phyloP scores from a whole-genome alignment of 2,888 invertebrate species.

The Nezara viridula region DNA sequence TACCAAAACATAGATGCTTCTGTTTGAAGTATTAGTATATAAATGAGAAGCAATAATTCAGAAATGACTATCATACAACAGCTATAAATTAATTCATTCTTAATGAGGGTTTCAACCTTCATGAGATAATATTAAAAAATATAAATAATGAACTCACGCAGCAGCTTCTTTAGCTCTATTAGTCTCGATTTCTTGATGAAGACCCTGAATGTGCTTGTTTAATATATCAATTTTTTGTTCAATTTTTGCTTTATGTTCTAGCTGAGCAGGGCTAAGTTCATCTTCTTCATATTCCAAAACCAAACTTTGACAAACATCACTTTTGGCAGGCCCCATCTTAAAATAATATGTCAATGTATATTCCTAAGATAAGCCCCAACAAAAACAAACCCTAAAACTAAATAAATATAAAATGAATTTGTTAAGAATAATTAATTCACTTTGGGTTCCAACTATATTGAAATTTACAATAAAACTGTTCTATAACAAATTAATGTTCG shows the following conservation, averaged over 20 bases:
- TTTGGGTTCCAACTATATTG: background rate
- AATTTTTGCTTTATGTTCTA: conserved; percentile 75
- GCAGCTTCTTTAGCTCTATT: conserved; percentile 13
- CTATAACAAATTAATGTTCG: background rate
- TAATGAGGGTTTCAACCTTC: too few species aligned
- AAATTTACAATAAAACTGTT: background rate
- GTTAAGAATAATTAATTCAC: background rate
- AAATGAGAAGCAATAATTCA: too few species aligned
- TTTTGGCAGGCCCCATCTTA: conserved; percentile 48
- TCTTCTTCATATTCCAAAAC: conserved; percentile 80
- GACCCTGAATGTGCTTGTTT: conserved; percentile 73
- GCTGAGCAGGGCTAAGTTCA: conserved; percentile 77
- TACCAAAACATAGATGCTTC: too few species aligned
- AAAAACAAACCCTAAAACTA: background rate
- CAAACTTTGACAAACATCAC: conserved; percentile 22
- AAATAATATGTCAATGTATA: background rate
- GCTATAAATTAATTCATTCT: too few species aligned
- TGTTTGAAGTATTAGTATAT: too few species aligned
- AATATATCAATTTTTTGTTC: conserved; percentile 79
- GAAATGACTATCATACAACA: too few species aligned
- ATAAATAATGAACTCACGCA: background rate
- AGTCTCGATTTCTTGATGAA: conserved; percentile 69
- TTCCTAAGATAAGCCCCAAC: background rate
- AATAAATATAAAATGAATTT: background rate
- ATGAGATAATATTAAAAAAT: too few species aligned